These are phyloP conservation scores for Epistrophe grossulariae DNA, from an alignment of 2,888 invertebrate species.

Conservation along the genomic window DNA sequence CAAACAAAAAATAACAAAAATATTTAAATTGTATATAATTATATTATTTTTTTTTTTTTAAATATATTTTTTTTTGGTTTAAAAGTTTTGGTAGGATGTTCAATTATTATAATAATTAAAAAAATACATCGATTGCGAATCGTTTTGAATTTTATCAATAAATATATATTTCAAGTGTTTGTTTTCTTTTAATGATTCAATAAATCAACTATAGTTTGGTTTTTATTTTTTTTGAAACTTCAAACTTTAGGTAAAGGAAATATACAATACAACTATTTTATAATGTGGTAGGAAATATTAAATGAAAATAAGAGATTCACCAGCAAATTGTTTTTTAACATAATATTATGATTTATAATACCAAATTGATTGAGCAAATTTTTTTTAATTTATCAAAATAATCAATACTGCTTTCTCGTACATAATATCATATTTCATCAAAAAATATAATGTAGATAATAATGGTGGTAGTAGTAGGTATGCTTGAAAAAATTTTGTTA, in stretches of 20 bases:
- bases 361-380: constrained; percentile 64
- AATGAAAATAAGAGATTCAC: constrained; percentile 61
- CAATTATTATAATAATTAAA: background rate
- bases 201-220: background rate
- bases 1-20: constrained; percentile 15
- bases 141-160: constrained; percentile 21
- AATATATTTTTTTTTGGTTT: constrained; percentile 61
- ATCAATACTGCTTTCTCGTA: constrained; percentile 43
- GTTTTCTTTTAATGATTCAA: background rate
- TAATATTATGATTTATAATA: constrained; percentile 34
- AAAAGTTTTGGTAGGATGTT: constrained; percentile 58
- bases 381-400: constrained; percentile 18
- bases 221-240: background rate
- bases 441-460: background rate
- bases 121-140: constrained; percentile 4
- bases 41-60: constrained; percentile 5
- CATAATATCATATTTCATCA: constrained; percentile 49
- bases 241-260: background rate
- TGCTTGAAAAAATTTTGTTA: background rate
- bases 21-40: background rate
- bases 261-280: background rate
- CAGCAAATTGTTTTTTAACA: background rate
- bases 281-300: constrained; percentile 66
- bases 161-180: background rate
- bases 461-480: constrained; percentile 6